Conservation (phyloP, 2,113 vertebrate genomes). For the Tragelaphus strepsiceros region DNA sequence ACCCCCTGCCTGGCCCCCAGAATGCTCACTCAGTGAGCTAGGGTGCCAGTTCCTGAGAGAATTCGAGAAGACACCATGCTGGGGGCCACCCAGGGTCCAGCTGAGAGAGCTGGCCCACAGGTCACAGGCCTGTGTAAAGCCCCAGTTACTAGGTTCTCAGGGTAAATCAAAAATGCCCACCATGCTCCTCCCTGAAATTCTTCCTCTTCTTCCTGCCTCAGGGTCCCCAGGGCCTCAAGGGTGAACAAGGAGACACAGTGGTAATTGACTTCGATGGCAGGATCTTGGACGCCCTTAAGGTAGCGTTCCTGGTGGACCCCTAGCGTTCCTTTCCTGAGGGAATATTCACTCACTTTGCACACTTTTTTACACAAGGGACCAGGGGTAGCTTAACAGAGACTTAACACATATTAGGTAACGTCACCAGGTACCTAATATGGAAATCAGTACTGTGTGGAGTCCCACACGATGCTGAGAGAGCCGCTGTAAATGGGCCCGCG, state of each 20-base stretch:
- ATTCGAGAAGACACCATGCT: rapidly evolving
- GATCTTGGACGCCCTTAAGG: conserved; percentile 92
- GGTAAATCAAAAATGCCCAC: rapidly evolving
- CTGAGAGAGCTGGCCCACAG: background rate
- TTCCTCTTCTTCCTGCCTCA: conserved; percentile 38
- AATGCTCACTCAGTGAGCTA: background rate
- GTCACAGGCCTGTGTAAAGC: rapidly evolving
- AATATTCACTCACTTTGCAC: background rate
- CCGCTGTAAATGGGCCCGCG: background rate
- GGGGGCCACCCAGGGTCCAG: background rate
- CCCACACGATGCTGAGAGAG: background rate
- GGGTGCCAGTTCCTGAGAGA: background rate
- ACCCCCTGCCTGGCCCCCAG: background rate
- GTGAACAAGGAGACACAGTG: conserved; percentile 86
- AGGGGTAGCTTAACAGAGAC: background rate
- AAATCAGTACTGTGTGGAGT: background rate
- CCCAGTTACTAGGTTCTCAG: background rate
- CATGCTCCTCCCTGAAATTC: background rate
- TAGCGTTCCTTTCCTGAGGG: background rate
- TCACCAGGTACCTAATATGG: background rate
- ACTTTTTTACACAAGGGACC: background rate
- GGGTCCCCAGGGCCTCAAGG: conserved; percentile 82
- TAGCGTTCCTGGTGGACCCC: conserved; percentile 48
- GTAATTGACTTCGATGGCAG: conserved; percentile 92
- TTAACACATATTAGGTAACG: background rate